Conservation (phyloP, 2,888 invertebrate genomes). For the Taphrorychus bicolor region DNA sequence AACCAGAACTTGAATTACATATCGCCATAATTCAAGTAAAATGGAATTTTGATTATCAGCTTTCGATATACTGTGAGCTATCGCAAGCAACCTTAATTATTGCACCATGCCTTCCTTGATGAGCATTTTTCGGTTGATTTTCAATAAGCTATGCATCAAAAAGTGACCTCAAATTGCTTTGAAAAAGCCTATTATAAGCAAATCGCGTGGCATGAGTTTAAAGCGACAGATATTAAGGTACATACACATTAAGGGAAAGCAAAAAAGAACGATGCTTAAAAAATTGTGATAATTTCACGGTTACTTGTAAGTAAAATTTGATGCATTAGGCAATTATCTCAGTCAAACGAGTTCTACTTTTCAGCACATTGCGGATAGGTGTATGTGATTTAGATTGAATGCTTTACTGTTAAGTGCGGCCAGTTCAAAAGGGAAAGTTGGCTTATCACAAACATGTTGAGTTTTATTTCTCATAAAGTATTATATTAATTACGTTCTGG, state of each 20-base stretch:
- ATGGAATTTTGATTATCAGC: not conserved
- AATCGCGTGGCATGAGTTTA: conserved; percentile 1
- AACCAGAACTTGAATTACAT: not conserved
- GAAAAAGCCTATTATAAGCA: not conserved
- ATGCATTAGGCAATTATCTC: not conserved
- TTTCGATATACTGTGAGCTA: too few species aligned
- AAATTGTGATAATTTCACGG: not conserved
- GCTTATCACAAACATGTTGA: not conserved
- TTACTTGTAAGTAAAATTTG: conserved; percentile 1
- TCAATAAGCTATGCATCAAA: not conserved
- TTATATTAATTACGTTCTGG: not conserved
- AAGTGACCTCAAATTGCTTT: not conserved
- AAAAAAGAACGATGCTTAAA: not conserved
- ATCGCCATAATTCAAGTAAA: not conserved
- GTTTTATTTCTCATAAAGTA: not conserved
- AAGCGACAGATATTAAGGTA: not conserved
- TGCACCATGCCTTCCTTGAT: not conserved
- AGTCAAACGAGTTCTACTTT: not conserved
- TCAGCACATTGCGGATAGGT: not conserved
- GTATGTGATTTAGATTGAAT: not conserved
- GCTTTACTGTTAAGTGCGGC: not conserved
- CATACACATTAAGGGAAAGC: not conserved
- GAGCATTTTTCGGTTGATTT: not conserved
- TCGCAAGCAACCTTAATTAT: not conserved
- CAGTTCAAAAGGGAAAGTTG: not conserved